Evolutionary conservation across 2,888 invertebrate genomes (phyloP), one percentile per base, ranked within the genome.

Genomic region (Agonopterix subpropinquella): DNA sequence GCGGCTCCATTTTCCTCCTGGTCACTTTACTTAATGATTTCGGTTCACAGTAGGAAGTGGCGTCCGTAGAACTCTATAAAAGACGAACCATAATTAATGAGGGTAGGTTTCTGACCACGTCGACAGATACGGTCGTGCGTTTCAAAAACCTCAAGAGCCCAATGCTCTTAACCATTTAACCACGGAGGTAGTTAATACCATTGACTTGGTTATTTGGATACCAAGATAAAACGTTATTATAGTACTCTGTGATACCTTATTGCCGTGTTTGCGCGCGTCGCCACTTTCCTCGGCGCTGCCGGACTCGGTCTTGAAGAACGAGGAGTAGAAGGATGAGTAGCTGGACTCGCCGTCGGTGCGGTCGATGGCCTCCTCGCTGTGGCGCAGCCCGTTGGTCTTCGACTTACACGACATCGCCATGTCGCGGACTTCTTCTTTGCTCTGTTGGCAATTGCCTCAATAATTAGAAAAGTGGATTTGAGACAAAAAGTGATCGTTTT

Each of bases 321-420:
- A 93, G 0, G 93, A 93, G 70, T 92, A 92, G 59, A 92, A 92
- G 0, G 92, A 93, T 0, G 93, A 86, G 54, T 76, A 93, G 67
- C 91, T 92, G 37, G 92, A 92, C 47, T 77, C 84, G 5, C 69
- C 84, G 11, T 86, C 87, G 1, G 82, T 84, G 45, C 62, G 75
- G 36, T 80, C 77, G 0, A 61, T 51, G 0, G 58, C 53, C 1
- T 70, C 77, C 1, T 78, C 77, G 36, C 62, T 73, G 28, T 55
- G 65, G 10, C 53, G 52, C 9, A 43, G 48, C 3, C 47, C 48
- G 11, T 10, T 11, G 4, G 18, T 1, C 35, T 46, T 46, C 8
- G 28, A 8, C 10, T 10, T n/a, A 10, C 10, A 39, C 39, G 39
- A 39, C 11, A 39, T n/a, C 4, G 39, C 39, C 11, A 39, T 11